Evolutionary conservation across 2,113 vertebrate genomes (phyloP).

Genomic region (Alaudala cheleensis): DNA sequence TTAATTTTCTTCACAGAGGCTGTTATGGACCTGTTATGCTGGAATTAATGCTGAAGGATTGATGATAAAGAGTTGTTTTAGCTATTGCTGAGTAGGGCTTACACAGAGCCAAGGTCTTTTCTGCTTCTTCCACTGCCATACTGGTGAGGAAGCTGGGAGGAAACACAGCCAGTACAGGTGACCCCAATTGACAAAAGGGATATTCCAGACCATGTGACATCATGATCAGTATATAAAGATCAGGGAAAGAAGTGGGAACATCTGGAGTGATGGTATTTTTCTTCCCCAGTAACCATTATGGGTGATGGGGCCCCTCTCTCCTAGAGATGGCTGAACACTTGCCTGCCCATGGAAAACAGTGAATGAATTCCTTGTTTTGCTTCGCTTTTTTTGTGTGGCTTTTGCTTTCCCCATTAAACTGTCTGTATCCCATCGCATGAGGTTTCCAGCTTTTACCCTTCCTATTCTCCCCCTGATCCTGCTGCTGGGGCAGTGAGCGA

Average conservation of each 20-base stretch:
- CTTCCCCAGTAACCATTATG: background rate
- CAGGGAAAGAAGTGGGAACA: background rate
- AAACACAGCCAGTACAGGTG: background rate
- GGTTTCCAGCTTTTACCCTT: background rate
- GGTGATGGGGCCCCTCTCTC: background rate
- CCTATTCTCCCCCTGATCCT: accelerated
- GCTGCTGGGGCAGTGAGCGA: background rate
- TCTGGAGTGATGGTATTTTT: background rate
- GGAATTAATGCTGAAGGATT: background rate
- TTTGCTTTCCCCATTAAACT: background rate
- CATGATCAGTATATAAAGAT: background rate
- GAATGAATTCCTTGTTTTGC: background rate
- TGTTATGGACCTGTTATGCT: background rate
- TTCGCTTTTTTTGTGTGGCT: accelerated
- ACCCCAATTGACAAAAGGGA: background rate
- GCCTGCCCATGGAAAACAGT: background rate
- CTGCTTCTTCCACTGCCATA: background rate
- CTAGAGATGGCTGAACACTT: background rate
- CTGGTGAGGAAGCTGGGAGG: background rate
- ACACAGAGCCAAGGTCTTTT: background rate
- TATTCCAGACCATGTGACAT: background rate
- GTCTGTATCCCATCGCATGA: background rate
- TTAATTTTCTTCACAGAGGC: background rate
- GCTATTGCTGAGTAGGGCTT: background rate
- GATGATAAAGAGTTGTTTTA: background rate